Evolutionary conservation across 2,797 vertebrate genomes (phyloP), one percentile per base, ranked within the genome.

Genomic region (Centroberyx gerrardi): DNA sequence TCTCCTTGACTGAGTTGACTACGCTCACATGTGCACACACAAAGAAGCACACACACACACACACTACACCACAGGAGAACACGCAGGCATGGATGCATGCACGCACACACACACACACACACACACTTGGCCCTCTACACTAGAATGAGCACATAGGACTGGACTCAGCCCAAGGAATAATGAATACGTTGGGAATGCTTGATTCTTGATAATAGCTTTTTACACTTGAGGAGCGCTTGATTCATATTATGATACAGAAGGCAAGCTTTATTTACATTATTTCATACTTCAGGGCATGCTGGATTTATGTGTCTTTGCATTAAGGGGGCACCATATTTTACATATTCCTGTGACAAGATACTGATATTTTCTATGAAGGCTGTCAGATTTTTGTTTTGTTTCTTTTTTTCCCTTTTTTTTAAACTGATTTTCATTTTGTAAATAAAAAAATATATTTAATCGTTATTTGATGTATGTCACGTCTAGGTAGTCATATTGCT

Each of bases 201-300:
- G 72, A 79, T 79, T 77, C 65, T 68, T 62, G 13, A 83, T 77
- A 74, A 79, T 67, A 55, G 68, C 53, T 81, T 76, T 87, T 87
- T 62, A 82, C 71, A 81, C 71, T 78, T 72, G 51, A 79, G 64
- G 68, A 63, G 14, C 54, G 54, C 66, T 78, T 64, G 31, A 75
- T 76, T 81, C 69, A 83, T 63, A 63, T 76, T 70, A 79, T 22
- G 7, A 58, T 8, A 29, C 15, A 36, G 8, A 36, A 63, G 15
- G 38, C 42, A 15, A 17, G 63, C 18, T 46, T 69, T 76, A 72
- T 74, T 81, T 74, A 71, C 0, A 22, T 73, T 63, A 75, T 58
- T 79, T 44, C 48, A 36, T 15, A 40, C 52, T 40, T 58, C 8
- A 63, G 67, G 63, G 61, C 44, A 8, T 76, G 27, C 15, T 22